Percentiles rank a stretch among this genome's conserved stretches.
Evolutionary conservation across 2,113 vertebrate genomes (phyloP).

Genomic region (Nyctereutes procyonoides): DNA sequence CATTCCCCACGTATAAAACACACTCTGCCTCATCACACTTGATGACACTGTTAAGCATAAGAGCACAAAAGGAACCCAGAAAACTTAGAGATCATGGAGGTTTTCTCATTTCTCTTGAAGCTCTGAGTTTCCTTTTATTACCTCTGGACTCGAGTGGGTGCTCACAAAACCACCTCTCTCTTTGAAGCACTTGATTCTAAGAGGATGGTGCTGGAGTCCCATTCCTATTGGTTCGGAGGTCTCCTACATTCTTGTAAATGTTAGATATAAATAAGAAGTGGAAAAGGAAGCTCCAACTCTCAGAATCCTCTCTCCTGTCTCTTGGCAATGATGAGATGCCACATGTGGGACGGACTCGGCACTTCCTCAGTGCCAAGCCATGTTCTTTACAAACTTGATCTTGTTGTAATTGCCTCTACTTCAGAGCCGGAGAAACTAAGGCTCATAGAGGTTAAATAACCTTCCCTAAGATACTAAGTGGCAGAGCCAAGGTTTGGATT

Average conservation of each 20-base stretch:
- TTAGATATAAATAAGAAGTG: not conserved
- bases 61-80: not conserved
- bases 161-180: not conserved
- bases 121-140: not conserved
- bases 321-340: not conserved
- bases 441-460: not conserved
- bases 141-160: not conserved
- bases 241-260: not conserved
- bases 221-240: not conserved
- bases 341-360: not conserved
- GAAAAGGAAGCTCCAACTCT: not conserved
- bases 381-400: not conserved
- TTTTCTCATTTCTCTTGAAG: slow-evolving; percentile 15
- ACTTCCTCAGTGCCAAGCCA: not conserved
- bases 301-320: not conserved
- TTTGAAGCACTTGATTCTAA: slow-evolving; percentile 21
- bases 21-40: not conserved
- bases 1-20: not conserved
- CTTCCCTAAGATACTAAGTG: not conserved
- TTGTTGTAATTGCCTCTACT: not conserved
- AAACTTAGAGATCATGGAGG: not conserved
- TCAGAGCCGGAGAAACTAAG: not conserved
- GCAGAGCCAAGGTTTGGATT: not conserved
- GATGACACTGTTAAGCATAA: not conserved
- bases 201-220: not conserved